Evolutionary conservation across 2,113 vertebrate genomes (phyloP).

Genomic region (Ophthalmotilapia sp.): DNA sequence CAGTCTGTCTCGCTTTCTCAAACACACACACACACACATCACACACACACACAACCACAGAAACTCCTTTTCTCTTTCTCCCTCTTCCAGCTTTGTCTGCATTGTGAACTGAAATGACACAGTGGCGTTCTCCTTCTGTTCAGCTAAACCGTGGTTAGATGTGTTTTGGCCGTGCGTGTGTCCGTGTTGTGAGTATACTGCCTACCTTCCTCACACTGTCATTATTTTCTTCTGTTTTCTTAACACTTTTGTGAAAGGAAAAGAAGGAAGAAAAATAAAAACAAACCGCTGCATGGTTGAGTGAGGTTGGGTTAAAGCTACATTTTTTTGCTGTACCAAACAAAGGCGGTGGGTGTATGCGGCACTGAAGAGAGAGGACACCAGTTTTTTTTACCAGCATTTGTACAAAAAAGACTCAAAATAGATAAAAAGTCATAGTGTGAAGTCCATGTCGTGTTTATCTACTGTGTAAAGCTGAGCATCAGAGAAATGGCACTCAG

Average conservation of each 20-base stretch:
- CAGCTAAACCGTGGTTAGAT: neutral
- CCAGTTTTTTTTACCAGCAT: neutral
- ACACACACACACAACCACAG: neutral
- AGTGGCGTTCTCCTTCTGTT: neutral
- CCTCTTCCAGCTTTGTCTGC: neutral
- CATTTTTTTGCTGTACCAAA: neutral
- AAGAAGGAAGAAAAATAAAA: neutral
- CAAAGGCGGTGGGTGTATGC: neutral
- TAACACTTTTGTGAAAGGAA: neutral
- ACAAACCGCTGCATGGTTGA: neutral
- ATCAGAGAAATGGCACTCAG: neutral
- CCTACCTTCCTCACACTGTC: neutral
- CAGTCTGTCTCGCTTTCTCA: neutral
- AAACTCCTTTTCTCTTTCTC: neutral
- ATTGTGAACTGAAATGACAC: constrained; percentile 15
- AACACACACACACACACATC: neutral
- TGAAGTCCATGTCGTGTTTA: neutral
- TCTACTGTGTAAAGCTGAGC: neutral
- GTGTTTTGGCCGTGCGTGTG: neutral
- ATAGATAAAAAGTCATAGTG: neutral
- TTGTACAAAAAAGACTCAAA: neutral
- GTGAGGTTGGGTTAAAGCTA: neutral
- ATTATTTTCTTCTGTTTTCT: neutral
- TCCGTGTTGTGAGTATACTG: neutral
- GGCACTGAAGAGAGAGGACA: neutral